Conservation (phyloP, 2,888 invertebrate species). For the Herminia tarsipennalis region DNA sequence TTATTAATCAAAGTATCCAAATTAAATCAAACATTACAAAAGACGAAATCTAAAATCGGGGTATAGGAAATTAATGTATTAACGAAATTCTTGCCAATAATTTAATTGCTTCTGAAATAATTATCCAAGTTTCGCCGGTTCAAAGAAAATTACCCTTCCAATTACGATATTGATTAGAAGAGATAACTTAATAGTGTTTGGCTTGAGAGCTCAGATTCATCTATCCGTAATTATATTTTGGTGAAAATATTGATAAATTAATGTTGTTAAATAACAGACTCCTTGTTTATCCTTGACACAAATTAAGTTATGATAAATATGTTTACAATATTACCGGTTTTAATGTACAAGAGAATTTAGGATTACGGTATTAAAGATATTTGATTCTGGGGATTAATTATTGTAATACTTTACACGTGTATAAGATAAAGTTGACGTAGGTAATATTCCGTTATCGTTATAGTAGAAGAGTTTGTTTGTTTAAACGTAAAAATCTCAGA, state of each 20-base stretch:
- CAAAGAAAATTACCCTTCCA: conserved; percentile 54
- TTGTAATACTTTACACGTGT: too few relatives aligned
- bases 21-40: conserved; percentile 11
- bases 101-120: conserved; percentile 46
- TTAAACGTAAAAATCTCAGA: too few relatives aligned
- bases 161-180: conserved; percentile 53
- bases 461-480: too few relatives aligned
- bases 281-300: neutral
- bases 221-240: conserved; percentile 8
- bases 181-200: conserved; percentile 43
- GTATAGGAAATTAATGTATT: conserved; percentile 46
- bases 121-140: conserved; percentile 51
- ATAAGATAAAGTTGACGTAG: too few relatives aligned
- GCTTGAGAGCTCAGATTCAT: conserved; percentile 12
- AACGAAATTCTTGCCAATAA: conserved; percentile 41
- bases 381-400: too few relatives aligned
- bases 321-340: neutral
- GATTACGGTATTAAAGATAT: too few relatives aligned
- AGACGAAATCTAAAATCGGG: conserved; percentile 10
- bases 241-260: conserved; percentile 7
- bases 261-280: neutral
- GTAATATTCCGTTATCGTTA: too few relatives aligned
- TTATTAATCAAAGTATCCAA: too few relatives aligned
- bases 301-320: neutral
- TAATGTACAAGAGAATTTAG: neutral